Evolutionary conservation across 2,797 vertebrate species (phyloP), one percentile per base, ranked within the genome.

Genomic region (Coccyzus lansbergi): DNA sequence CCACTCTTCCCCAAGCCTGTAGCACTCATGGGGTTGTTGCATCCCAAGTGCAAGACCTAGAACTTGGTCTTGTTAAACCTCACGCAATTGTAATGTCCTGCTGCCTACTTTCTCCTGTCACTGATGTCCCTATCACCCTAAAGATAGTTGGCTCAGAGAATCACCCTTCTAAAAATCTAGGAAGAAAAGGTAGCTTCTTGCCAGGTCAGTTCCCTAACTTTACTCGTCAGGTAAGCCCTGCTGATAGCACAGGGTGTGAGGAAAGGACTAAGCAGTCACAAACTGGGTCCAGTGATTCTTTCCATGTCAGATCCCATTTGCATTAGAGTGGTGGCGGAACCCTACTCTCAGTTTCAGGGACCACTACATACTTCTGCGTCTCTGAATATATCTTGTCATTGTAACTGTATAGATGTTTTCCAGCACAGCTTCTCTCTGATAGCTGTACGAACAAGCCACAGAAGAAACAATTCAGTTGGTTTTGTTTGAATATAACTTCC

Each of bases 361-460:
- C 33, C 25, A 29, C 51, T 63, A 29, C 14, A 22, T 15, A 59
- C 5, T 65, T 79, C 4, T 12, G 16, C 38, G 55, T 22, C 58
- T 56, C 58, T 26, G 58, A 67, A 88, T 90, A n/a, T 10, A 55
- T 0, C 62, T 80, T 68, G 8, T 15, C 33, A 33, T n/a, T 76
- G 58, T 29, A 64, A 71, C 33, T 12, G 15, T 60, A 38, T 21
- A n/a, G n/a, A 28, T 48, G 29, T 44, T 86, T 62, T 26, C 52
- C 60, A 59, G 52, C 33, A 63, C 0, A 4, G n/a, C 5, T 59
- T 44, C 53, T 75, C 33, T 19, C 29, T 63, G 26, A 44, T 36
- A 38, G n/a, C 33, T 38, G 3, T 0, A 75, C 13, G 38, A 84
- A 48, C 7, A 6, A 0, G 1, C 4, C n/a, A 36, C 21, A 60